A percentile compares a stretch with the other conserved stretches of the same genome.
Conservation (phyloP, 2,797 vertebrate genomes). For the Dryobates pubescens region DNA sequence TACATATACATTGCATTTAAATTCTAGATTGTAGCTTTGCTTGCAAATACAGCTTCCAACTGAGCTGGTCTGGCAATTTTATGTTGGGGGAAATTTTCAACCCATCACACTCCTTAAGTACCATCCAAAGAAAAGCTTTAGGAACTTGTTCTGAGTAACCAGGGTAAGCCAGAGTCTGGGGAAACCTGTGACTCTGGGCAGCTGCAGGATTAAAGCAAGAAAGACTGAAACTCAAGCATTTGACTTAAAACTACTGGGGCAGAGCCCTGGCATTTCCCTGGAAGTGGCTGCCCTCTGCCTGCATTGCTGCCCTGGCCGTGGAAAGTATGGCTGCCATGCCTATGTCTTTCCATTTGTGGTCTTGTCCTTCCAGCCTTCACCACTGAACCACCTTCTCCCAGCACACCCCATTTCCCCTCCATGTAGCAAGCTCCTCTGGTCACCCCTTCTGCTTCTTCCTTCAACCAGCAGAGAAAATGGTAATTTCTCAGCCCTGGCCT, state of each 20-base stretch:
- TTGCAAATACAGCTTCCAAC: too few relatives aligned
- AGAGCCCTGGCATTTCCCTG: neutral
- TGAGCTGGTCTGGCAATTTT: too few relatives aligned
- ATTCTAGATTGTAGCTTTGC: too few relatives aligned
- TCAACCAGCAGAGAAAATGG: neutral
- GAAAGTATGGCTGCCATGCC: rapidly evolving
- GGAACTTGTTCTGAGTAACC: neutral
- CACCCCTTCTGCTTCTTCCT: neutral
- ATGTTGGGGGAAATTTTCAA: too few relatives aligned
- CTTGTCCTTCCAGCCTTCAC: neutral
- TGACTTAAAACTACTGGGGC: neutral
- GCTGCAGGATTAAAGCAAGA: neutral
- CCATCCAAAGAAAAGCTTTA: neutral
- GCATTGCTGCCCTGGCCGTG: rapidly evolving
- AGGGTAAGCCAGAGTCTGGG: rapidly evolving
- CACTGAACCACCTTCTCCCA: neutral
- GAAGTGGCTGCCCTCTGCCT: neutral
- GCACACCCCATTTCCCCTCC: neutral
- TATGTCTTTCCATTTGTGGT: neutral
- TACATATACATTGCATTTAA: too few relatives aligned
- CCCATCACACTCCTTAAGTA: neutral
- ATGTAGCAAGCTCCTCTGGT: rapidly evolving
- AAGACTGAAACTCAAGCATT: neutral
- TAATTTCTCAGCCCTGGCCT: neutral
- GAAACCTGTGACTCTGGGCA: neutral